Evolutionary conservation across 2,888 invertebrate species (phyloP), one percentile per base, ranked within the genome.

Genomic region (Dynastes grantii): DNA sequence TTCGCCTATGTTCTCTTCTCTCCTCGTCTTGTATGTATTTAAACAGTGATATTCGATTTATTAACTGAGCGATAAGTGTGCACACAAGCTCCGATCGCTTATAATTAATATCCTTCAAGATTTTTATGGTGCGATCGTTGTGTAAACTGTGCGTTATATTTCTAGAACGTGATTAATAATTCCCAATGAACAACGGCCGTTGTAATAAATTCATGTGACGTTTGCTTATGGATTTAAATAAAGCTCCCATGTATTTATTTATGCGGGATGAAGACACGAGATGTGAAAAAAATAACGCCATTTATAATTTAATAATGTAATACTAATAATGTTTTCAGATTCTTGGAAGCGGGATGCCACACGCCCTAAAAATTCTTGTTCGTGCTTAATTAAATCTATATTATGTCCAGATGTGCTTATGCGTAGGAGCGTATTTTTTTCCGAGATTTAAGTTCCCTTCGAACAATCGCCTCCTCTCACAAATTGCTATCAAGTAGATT

Each of bases 21-120:
- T 73, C 73, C 61, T 58, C 40, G 9, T 40, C 40, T 40, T 40
- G 73, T 73, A 58, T 40, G 73, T 73, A 58, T 58, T 73, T 58
- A 73, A 73, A 73, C 58, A 73, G 40, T 58, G 73, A 58, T 73
- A 73, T 61, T 73, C 73, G 73, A 73, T 73, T 73, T 73, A 73
- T 73, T 73, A 73, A 73, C 58, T 58, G 27, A 61, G 53, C 73
- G 73, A 73, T 73, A 73, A 73, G 73, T 45, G 61, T 75, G 45
- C 45, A 61, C 73, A 75, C 61, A 61, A 61, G 45, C 73, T 61
- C 61, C 61, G 45, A 61, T 75, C 73, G 73, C 61, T 75, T 75
- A 75, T 75, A 75, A 75, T 75, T 75, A 75, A 75, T 75, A 75
- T 75, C 73, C 73, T 75, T 75, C 73, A 75, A 75, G 73, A 75